Percentiles rank a stretch among this genome's conserved stretches.
These are phyloP conservation scores for Bufo bufo DNA, from an alignment of 2,113 vertebrate species.

Conservation along the genomic window DNA sequence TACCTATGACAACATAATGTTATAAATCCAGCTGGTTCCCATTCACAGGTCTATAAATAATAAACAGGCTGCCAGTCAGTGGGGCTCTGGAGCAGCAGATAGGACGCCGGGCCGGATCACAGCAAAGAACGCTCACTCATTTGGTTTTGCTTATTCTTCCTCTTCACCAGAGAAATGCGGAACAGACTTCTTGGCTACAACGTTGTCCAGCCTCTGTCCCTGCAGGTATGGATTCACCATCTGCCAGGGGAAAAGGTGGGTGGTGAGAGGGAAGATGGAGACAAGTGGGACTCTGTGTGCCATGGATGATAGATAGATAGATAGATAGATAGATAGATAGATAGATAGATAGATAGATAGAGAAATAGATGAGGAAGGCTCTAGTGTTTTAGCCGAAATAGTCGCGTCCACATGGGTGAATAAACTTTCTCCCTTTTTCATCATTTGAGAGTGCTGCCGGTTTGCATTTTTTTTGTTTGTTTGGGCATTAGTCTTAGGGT, in stretches of 20 bases:
- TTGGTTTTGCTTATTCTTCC: constrained; percentile 68
- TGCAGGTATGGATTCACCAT: constrained; percentile 90
- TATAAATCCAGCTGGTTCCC: constrained; percentile 71
- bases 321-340: neutral
- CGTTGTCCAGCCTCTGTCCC: constrained; percentile 92
- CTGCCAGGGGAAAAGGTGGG: constrained; percentile 66
- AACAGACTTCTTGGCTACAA: constrained; percentile 97
- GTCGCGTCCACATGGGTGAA: too few species aligned
- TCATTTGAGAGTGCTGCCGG: too few species aligned
- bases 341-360: too few species aligned
- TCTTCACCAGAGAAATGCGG: constrained; percentile 93
- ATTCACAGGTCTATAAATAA: constrained; percentile 68
- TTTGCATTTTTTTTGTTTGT: too few species aligned
- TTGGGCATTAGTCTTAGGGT: too few species aligned
- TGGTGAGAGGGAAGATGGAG: constrained; percentile 21
- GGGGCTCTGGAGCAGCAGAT: constrained; percentile 49
- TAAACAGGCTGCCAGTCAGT: constrained; percentile 70
- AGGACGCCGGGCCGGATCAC: constrained; percentile 47
- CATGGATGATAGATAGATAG: neutral
- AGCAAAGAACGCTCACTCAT: constrained; percentile 38
- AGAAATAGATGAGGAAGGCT: too few species aligned
- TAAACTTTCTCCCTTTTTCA: too few species aligned
- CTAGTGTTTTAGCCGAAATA: too few species aligned
- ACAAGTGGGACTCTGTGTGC: neutral
- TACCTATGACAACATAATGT: constrained; percentile 64